These are phyloP conservation scores for Pavo muticus DNA, from an alignment of 2,113 vertebrate species.

Conservation along the genomic window DNA sequence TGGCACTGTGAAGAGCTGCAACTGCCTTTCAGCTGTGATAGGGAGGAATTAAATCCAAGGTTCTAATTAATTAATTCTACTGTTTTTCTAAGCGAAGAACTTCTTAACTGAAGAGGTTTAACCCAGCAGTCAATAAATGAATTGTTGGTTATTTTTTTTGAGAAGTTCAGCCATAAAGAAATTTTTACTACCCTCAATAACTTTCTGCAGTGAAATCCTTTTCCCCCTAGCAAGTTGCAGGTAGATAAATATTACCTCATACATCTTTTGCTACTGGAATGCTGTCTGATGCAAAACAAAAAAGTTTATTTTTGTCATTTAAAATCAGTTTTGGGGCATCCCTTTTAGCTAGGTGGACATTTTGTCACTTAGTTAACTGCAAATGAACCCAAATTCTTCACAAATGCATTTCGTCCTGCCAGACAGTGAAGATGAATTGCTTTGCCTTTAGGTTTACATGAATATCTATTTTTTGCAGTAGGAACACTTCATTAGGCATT, in stretches of 20 bases:
- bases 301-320: not conserved
- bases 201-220: not conserved
- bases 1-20: not conserved
- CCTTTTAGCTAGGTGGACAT: not conserved
- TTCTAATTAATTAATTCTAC: not conserved
- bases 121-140: not conserved
- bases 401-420: not conserved
- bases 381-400: not conserved
- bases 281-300: not conserved
- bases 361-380: not conserved
- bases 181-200: not conserved
- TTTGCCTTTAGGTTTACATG: not conserved
- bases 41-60: slow-evolving; percentile 14
- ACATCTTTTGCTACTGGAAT: not conserved
- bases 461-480: not conserved
- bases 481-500: not conserved
- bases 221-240: not conserved
- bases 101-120: not conserved
- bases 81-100: not conserved
- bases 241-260: not conserved
- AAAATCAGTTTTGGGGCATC: not conserved
- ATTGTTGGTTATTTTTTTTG: not conserved
- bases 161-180: not conserved
- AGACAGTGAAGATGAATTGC: not conserved
- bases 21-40: not conserved